Evolutionary conservation across 2,113 vertebrate genomes (phyloP).

Genomic region (Pseudois nayaur): DNA sequence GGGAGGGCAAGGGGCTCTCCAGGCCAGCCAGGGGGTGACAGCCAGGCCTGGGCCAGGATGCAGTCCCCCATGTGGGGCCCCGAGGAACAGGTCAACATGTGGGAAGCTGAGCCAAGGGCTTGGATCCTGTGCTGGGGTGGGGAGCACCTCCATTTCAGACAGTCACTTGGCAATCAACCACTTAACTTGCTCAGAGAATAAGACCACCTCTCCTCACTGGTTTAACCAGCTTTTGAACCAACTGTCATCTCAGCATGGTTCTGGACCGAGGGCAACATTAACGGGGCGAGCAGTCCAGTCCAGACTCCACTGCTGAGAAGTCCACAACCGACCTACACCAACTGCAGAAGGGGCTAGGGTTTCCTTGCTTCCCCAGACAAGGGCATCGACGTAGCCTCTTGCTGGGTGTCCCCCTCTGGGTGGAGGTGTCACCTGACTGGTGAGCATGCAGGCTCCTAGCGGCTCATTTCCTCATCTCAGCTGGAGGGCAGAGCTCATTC

Average conservation of each 20-base stretch:
- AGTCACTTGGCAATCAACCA: not conserved
- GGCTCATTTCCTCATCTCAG: not conserved
- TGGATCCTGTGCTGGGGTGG: not conserved
- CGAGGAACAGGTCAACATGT: rapidly evolving
- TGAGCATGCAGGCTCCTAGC: rapidly evolving
- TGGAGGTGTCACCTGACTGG: rapidly evolving
- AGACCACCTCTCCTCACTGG: not conserved
- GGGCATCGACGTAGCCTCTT: rapidly evolving
- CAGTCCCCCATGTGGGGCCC: not conserved
- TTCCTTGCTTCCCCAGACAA: not conserved
- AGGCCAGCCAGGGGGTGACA: not conserved
- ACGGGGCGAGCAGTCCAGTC: not conserved
- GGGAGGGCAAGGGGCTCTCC: not conserved
- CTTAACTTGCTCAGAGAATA: not conserved
- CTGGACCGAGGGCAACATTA: not conserved
- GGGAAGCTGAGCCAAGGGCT: not conserved
- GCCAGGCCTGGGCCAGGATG: not conserved
- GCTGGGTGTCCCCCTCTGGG: not conserved
- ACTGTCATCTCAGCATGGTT: rapidly evolving
- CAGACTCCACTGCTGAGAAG: not conserved
- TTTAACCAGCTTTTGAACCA: not conserved
- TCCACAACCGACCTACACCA: not conserved
- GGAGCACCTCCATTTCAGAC: not conserved
- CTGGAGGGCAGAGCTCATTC: not conserved
- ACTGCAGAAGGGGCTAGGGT: not conserved